phyloP scores from a whole-genome alignment of 2,797 vertebrate species.

The Amblyraja radiata region DNA sequence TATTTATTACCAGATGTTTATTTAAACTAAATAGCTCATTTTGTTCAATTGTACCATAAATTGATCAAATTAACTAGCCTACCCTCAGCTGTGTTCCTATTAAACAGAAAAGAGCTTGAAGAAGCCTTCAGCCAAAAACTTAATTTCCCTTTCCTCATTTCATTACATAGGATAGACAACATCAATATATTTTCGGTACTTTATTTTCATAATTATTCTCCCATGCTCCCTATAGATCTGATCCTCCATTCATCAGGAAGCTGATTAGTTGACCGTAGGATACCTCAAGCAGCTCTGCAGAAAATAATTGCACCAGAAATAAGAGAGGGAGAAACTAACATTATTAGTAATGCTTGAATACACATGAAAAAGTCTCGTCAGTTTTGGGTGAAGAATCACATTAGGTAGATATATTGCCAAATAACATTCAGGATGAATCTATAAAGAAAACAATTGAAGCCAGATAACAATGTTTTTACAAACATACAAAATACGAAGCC shows the following conservation, averaged over 20 bases:
- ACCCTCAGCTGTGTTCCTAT: not conserved
- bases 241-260: conserved; percentile 80
- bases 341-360: not conserved
- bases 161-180: not conserved
- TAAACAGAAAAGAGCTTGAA: not conserved
- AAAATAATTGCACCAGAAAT: not conserved
- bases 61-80: not conserved
- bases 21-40: not conserved
- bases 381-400: not conserved
- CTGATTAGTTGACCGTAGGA: not conserved
- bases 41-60: not conserved
- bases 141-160: not conserved
- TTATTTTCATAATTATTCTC: not conserved
- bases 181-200: not conserved
- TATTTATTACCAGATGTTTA: not conserved
- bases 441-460: not conserved
- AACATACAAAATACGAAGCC: not conserved
- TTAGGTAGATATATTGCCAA: not conserved
- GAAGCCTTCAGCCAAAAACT: not conserved
- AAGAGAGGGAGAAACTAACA: no score
- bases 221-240: not conserved
- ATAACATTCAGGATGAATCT: not conserved
- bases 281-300: not conserved
- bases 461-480: not conserved
- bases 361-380: not conserved